phyloP scores from a whole-genome alignment of 2,797 vertebrate species.

The Carapus acus region DNA sequence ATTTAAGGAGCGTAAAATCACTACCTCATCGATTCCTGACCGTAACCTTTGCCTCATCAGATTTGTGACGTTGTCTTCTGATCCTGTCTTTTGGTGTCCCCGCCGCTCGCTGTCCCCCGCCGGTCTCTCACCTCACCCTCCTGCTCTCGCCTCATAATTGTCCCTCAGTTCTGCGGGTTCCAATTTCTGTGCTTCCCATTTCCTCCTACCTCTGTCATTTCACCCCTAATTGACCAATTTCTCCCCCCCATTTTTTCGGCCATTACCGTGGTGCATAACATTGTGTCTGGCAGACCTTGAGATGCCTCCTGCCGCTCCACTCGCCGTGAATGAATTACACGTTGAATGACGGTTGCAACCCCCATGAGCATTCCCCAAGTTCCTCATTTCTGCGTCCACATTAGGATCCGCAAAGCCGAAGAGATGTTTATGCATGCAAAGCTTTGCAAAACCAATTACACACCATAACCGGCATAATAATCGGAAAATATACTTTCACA shows the following conservation, averaged over 20 bases:
- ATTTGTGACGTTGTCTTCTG: slow-evolving; percentile 38
- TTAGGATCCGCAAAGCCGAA: not conserved
- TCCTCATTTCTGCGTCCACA: not conserved
- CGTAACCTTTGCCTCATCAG: slow-evolving; percentile 50
- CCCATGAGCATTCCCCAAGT: no score
- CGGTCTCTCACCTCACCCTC: not conserved
- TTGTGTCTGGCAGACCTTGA: slow-evolving; percentile 18
- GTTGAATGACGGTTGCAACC: slow-evolving; percentile 13
- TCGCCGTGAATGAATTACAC: not conserved
- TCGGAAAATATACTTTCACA: not conserved
- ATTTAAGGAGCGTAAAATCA: slow-evolving; percentile 53
- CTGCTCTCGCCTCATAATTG: slow-evolving; percentile 6
- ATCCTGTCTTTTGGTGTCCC: slow-evolving; percentile 10
- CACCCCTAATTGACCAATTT: not conserved
- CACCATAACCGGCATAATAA: not conserved
- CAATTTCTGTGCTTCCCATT: not conserved
- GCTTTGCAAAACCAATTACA: not conserved
- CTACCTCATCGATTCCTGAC: slow-evolving; percentile 47
- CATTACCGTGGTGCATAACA: not conserved
- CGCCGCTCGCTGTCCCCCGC: not conserved
- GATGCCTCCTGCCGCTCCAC: slow-evolving; percentile 9
- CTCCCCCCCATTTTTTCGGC: not conserved
- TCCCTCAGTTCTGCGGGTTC: not conserved
- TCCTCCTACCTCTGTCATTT: slow-evolving; percentile 4
- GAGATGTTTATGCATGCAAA: not conserved